phyloP scores from a whole-genome alignment of 1,140 invertebrate genomes.

The Spodoptera litura region DNA sequence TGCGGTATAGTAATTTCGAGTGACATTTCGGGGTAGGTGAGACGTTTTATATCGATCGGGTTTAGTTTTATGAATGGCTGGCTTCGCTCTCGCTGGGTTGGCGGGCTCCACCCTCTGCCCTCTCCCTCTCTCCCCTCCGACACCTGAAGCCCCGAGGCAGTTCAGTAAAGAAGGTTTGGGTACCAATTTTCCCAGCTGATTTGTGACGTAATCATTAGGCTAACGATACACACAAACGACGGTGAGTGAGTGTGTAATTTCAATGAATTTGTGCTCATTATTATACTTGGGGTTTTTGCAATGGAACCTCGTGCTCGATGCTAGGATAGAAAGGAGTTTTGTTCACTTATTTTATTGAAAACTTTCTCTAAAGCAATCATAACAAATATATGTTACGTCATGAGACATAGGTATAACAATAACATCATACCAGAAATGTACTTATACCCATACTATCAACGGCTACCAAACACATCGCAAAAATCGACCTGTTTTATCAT shows the following conservation, averaged over 20 bases:
- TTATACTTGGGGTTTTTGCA: too few species aligned
- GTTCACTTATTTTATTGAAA: too few species aligned
- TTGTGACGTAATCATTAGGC: conserved; percentile 57
- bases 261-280: conserved; percentile 31
- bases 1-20: conserved; percentile 35
- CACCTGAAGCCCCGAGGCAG: conserved; percentile 26
- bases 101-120: conserved; percentile 40
- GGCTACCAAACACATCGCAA: too few species aligned
- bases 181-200: conserved; percentile 59
- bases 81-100: conserved; percentile 33
- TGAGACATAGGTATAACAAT: too few species aligned
- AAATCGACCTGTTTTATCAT: too few species aligned
- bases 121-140: conserved; percentile 20
- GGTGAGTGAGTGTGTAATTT: conserved; percentile 17
- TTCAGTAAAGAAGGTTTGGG: conserved; percentile 9
- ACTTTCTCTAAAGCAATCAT: too few species aligned
- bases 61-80: conserved; percentile 79
- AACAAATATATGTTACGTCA: too few species aligned
- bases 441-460: too few species aligned
- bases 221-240: conserved; percentile 52
- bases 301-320: not conserved
- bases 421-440: too few species aligned
- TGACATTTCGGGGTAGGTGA: conserved; percentile 55
- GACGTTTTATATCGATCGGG: conserved; percentile 74
- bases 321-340: too few species aligned